These are phyloP conservation scores for Zalophus californianus DNA, from an alignment of 2,797 vertebrate species.

Conservation along the genomic window DNA sequence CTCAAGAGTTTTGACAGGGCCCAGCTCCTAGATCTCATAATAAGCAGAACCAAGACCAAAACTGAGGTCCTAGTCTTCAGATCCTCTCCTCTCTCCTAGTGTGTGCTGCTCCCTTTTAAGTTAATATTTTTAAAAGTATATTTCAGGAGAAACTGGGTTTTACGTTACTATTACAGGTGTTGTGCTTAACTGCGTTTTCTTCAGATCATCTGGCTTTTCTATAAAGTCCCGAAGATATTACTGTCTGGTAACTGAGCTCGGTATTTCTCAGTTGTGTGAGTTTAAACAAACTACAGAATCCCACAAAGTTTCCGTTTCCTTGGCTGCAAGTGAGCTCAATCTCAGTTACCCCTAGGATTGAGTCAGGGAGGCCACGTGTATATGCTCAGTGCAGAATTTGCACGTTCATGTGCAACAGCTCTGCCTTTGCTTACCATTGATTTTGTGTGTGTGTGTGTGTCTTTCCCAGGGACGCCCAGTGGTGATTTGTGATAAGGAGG, in stretches of 20 bases:
- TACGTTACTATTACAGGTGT: not conserved
- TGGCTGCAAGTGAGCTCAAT: not conserved
- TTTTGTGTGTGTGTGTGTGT: not conserved
- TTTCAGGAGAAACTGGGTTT: conserved; percentile 49
- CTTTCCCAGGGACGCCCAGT: conserved; percentile 94
- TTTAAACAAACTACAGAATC: not conserved
- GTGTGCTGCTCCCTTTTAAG: not conserved
- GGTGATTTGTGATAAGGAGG: conserved; percentile 97
- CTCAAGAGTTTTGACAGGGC: not conserved
- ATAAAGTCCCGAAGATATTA: not conserved
- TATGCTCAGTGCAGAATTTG: not conserved
- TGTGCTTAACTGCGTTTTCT: not conserved
- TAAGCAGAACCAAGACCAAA: not conserved
- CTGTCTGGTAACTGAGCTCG: not conserved
- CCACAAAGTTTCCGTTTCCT: not conserved
- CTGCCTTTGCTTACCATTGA: not conserved
- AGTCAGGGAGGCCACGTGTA: not conserved
- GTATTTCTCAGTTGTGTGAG: conserved; percentile 25
- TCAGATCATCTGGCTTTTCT: conserved; percentile 21
- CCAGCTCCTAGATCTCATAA: not conserved
- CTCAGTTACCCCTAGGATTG: not conserved
- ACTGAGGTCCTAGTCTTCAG: not conserved
- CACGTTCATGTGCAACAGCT: not conserved
- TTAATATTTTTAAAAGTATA: conserved; percentile 27
- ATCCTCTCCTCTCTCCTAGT: not conserved